Evolutionary conservation across 1,140 invertebrate genomes (phyloP).

Genomic region (Leptoteleia sp.): DNA sequence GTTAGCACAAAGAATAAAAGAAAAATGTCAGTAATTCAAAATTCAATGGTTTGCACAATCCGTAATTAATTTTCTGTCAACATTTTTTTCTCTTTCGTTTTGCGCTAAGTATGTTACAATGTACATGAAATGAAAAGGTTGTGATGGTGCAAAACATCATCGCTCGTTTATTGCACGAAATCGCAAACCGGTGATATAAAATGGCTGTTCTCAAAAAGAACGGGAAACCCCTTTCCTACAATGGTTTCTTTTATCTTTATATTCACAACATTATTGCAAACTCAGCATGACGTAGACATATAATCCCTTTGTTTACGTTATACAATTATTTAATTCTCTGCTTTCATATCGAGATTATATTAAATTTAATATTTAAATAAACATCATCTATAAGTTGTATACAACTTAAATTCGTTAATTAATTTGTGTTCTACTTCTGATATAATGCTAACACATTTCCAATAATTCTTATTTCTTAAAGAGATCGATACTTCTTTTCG

Average conservation of each 20-base stretch:
- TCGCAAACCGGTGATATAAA: conserved; percentile 18
- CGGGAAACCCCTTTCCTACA: conserved; percentile 19
- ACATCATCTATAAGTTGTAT: conserved; percentile 32
- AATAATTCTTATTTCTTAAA: conserved; percentile 5
- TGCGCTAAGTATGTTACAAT: conserved; percentile 34
- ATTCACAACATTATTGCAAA: conserved; percentile 32
- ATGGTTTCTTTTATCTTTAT: conserved; percentile 1
- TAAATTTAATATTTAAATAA: conserved; percentile 15
- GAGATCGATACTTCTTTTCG: conserved; percentile 38
- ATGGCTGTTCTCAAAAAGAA: conserved; percentile 11
- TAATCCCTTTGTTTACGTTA: conserved; percentile 14
- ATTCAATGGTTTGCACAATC: not conserved
- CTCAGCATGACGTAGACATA: conserved; percentile 29
- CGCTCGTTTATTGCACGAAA: conserved; percentile 46
- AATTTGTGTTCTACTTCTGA: too few species aligned
- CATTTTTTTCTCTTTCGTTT: not conserved
- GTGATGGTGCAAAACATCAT: conserved; percentile 29
- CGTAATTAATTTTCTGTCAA: conserved; percentile 11
- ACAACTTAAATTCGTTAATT: conserved; percentile 48
- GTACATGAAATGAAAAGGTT: conserved; percentile 30
- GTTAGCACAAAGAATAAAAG: too few species aligned
- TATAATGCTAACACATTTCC: not conserved
- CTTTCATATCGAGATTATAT: too few species aligned
- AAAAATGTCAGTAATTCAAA: conserved; percentile 22
- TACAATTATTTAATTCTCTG: conserved; percentile 3